Evolutionary conservation across 1,140 invertebrate genomes (phyloP), one percentile per base, ranked within the genome.

Genomic region (Anthonomus grandis): DNA sequence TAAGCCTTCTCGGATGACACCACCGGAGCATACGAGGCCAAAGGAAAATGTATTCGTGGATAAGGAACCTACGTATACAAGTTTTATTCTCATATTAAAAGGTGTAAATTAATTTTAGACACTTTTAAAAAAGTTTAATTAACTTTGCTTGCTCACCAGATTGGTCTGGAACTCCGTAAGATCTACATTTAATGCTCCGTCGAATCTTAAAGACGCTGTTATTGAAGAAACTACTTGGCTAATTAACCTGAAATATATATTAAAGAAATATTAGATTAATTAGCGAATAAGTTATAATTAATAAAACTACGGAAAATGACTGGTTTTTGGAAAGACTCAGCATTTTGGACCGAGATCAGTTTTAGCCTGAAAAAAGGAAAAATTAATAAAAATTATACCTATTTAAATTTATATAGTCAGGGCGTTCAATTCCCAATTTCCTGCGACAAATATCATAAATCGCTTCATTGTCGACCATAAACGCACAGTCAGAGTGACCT

Each of bases 391-490:
- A 25, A 4, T 10, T 50, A 37, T 50, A 53, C 50, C 50, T 69
- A 64, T 85, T 85, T 51, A 85, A 67, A 68, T 84, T 84, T 6
- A 75, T 76, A 62, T 86, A 86, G 2, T 78, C 80, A 0, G 85
- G 78, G 5, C 81, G 65, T 21, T 83, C 82, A 42, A 88, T 82
- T 64, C 78, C 79, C 47, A 87, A 70, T 64, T 84, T 85, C 31
- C 78, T 68, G 13, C 79, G 52, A 50, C 85, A 88, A 62, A 87
- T 85, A 62, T 93, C 90, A 69, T 92, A 94, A 65, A 93, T 92
- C 60, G 90, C 90, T 72, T 93, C 90, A 71, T 92, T 89, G 76
- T 92, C 89, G 66, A 91, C 89, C 86, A 89, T 89, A 70, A 90
- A 90, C n/a, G 86, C 84, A 70, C 86, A 89, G 75, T 88, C 86